Conservation (phyloP, 2,888 invertebrate genomes). For the Cenopis cana region DNA sequence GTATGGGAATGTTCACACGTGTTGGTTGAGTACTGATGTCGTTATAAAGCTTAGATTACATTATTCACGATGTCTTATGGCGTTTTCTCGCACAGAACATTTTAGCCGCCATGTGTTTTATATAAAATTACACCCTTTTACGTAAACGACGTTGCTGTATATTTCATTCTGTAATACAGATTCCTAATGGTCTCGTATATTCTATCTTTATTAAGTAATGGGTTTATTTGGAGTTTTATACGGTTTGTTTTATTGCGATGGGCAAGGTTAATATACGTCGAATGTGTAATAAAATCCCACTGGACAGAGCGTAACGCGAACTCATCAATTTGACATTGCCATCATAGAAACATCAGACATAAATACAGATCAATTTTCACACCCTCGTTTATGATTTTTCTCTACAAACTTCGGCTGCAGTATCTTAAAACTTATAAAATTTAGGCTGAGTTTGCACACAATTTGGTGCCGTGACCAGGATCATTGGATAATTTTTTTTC, state of each 20-base stretch:
- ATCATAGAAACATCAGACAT: background rate
- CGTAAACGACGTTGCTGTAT: background rate
- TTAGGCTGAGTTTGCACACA: too few species aligned
- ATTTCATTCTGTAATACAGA: slow-evolving; percentile 18
- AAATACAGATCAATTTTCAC: too few species aligned
- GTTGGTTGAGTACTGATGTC: slow-evolving; percentile 65
- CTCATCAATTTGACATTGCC: background rate
- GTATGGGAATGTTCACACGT: slow-evolving; percentile 85
- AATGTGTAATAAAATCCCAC: slow-evolving; percentile 25
- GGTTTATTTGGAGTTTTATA: slow-evolving; percentile 24
- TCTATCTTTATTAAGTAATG: slow-evolving; percentile 27
- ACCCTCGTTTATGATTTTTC: too few species aligned
- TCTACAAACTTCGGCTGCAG: too few species aligned
- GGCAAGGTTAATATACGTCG: slow-evolving; percentile 16
- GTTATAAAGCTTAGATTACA: slow-evolving; percentile 53
- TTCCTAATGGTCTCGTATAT: slow-evolving; percentile 13
- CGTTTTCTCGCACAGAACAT: slow-evolving; percentile 1
- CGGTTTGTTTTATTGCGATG: slow-evolving; percentile 17
- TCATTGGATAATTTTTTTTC: background rate
- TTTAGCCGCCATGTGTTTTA: slow-evolving; percentile 4
- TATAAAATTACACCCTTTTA: background rate
- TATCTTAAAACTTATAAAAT: too few species aligned
- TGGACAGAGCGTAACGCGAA: background rate
- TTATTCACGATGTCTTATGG: slow-evolving; percentile 36
- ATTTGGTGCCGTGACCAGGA: too few species aligned